phyloP scores from a whole-genome alignment of 2,113 vertebrate species.

The Entomyzon cyanotis region DNA sequence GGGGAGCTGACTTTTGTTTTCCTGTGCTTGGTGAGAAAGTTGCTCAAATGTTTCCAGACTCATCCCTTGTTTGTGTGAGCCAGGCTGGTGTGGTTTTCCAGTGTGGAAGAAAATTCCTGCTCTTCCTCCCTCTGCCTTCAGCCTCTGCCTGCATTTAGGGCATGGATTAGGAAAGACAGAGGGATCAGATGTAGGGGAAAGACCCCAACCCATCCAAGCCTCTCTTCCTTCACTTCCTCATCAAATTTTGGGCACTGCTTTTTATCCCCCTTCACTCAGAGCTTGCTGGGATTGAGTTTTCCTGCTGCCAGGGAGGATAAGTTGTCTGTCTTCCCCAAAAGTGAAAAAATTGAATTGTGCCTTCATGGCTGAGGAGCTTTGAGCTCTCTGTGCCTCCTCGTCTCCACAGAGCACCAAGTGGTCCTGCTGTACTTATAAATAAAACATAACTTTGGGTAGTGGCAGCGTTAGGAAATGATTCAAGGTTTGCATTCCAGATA shows the following conservation, averaged over 20 bases:
- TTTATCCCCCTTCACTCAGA: not conserved
- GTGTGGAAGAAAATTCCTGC: not conserved
- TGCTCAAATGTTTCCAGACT: not conserved
- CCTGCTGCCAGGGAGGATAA: not conserved
- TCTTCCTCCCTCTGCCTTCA: not conserved
- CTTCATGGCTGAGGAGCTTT: constrained; percentile 32
- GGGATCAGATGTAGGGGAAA: not conserved
- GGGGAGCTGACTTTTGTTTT: constrained; percentile 34
- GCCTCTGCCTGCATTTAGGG: not conserved
- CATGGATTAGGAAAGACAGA: not conserved
- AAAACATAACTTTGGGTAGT: not conserved
- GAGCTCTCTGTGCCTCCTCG: not conserved
- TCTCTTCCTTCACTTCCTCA: not conserved
- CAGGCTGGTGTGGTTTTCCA: not conserved
- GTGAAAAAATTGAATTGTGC: constrained; percentile 17
- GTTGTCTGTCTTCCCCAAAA: not conserved
- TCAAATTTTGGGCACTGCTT: not conserved
- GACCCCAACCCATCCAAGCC: not conserved
- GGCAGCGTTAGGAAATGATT: not conserved
- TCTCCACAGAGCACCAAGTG: not conserved
- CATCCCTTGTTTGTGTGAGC: not conserved
- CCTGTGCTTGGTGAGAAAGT: not conserved
- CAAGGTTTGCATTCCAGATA: not conserved
- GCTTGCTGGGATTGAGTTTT: not conserved
- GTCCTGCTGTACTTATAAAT: constrained; percentile 41